A percentile compares a stretch with the other conserved stretches of the same genome.
Evolutionary conservation across 2,797 vertebrate species (phyloP).

Genomic region (Acropternis orthonyx): DNA sequence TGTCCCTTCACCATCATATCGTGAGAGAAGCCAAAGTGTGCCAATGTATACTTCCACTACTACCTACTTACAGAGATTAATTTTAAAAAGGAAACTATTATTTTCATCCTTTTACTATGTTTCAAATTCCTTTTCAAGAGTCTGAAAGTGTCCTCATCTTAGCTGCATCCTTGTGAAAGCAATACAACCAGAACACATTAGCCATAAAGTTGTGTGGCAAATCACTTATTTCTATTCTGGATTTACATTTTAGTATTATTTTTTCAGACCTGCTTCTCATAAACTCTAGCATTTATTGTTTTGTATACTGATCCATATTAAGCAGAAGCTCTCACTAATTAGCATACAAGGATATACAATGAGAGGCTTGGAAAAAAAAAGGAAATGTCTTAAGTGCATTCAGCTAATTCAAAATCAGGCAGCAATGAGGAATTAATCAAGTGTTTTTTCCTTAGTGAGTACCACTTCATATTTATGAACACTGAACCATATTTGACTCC

Average conservation of each 20-base stretch:
- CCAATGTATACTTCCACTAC: not conserved
- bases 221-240: not conserved
- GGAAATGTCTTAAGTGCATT: not conserved
- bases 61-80: not conserved
- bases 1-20: not conserved
- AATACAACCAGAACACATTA: not conserved
- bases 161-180: not conserved
- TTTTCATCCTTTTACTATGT: not conserved
- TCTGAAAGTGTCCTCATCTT: not conserved
- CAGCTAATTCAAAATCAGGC: conserved; percentile 23
- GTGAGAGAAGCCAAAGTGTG: not conserved
- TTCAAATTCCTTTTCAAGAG: not conserved
- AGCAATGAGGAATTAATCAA: conserved; percentile 10
- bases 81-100: not conserved
- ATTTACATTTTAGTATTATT: not conserved
- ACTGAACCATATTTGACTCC: not conserved
- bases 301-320: not conserved
- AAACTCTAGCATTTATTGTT: not conserved
- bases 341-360: not conserved
- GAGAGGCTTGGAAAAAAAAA: not conserved
- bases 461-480: conserved; percentile 13
- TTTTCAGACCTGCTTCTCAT: not conserved
- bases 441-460: not conserved
- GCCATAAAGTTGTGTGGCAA: not conserved
- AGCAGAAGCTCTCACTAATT: conserved; percentile 16